These are phyloP conservation scores for Picathartes gymnocephalus DNA, from an alignment of 2,113 vertebrate species.

Conservation along the genomic window DNA sequence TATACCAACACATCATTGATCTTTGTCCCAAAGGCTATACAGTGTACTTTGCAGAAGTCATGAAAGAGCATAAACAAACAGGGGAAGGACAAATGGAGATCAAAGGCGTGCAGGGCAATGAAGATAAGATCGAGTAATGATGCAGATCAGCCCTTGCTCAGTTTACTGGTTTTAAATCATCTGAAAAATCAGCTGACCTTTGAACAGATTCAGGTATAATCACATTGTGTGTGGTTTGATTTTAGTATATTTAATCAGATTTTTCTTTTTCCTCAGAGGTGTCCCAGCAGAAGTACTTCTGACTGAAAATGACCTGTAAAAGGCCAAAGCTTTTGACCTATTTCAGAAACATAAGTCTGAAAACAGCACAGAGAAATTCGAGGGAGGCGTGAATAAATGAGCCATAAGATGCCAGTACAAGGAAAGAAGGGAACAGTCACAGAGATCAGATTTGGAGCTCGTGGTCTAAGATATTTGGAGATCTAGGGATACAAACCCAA, in stretches of 20 bases:
- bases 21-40: background rate
- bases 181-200: slow-evolving; percentile 18
- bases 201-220: background rate
- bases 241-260: background rate
- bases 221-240: background rate
- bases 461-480: background rate
- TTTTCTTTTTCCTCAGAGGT: background rate
- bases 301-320: background rate
- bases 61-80: background rate
- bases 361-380: background rate
- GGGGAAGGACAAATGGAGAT: background rate
- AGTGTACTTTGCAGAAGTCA: background rate
- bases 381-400: background rate
- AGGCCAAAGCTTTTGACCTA: background rate
- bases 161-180: background rate
- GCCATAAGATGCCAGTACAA: background rate
- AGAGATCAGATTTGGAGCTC: background rate
- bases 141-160: background rate
- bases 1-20: background rate
- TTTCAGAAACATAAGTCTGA: background rate
- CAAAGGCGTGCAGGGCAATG: background rate
- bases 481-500: background rate
- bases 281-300: background rate
- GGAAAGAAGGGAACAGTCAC: background rate
- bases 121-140: background rate